Conservation (phyloP, 1,140 invertebrate genomes). For the Schlechtendalia chinensis region DNA sequence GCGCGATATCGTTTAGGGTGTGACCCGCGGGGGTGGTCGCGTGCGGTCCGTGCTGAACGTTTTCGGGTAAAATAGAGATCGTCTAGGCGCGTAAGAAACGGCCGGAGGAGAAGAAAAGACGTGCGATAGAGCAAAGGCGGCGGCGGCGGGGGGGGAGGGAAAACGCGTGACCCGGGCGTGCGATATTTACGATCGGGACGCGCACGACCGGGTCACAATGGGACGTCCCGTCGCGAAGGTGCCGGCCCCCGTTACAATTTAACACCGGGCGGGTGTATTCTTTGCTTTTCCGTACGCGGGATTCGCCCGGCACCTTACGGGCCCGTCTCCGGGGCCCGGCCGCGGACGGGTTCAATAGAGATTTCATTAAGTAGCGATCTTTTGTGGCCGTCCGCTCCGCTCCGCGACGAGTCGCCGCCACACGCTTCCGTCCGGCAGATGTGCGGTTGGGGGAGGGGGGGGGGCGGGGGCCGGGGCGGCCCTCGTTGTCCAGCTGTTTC, state of each 20-base stretch:
- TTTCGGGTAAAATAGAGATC: too few relatives aligned
- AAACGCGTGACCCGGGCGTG: neutral
- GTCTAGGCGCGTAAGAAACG: too few relatives aligned
- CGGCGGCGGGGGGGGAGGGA: neutral
- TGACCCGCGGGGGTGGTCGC: too few relatives aligned
- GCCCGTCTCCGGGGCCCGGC: neutral
- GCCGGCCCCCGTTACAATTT: slow-evolving; percentile 47
- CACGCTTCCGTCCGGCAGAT: slow-evolving; percentile 50
- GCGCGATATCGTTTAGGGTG: too few relatives aligned
- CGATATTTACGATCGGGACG: slow-evolving; percentile 38
- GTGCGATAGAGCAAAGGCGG: neutral
- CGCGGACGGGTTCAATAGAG: slow-evolving; percentile 26
- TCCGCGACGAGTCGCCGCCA: slow-evolving; percentile 45
- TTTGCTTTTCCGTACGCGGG: slow-evolving; percentile 36
- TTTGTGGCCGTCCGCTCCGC: slow-evolving; percentile 15
- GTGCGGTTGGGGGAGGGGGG: too few relatives aligned
- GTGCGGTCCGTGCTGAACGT: too few relatives aligned
- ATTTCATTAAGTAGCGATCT: slow-evolving; percentile 49
- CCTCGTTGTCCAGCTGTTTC: slow-evolving; percentile 31
- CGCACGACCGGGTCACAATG: slow-evolving; percentile 17
- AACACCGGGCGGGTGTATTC: slow-evolving; percentile 39
- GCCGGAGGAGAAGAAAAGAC: neutral
- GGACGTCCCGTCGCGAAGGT: slow-evolving; percentile 45
- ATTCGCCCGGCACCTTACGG: slow-evolving; percentile 46
- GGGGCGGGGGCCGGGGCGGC: neutral